Conservation (phyloP, 1,140 invertebrate genomes). For the Diachasma alloeum region DNA sequence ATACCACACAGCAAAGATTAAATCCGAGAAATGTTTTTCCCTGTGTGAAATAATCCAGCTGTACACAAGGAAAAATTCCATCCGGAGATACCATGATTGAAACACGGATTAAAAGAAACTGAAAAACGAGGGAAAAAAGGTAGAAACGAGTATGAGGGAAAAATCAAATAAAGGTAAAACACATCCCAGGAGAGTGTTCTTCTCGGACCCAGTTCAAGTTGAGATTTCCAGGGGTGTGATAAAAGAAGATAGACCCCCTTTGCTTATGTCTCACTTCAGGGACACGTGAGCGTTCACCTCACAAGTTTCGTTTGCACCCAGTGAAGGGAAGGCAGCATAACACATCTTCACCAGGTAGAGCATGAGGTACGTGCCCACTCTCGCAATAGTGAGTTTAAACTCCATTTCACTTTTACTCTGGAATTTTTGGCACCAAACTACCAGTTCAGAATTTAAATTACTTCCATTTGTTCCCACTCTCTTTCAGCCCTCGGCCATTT, state of each 20-base stretch:
- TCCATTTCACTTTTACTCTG: background rate
- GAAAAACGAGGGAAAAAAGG: background rate
- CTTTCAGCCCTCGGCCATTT: background rate
- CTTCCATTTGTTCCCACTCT: background rate
- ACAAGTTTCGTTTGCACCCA: background rate
- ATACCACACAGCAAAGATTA: background rate
- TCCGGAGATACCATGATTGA: background rate
- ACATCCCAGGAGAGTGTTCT: background rate
- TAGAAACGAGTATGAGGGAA: background rate
- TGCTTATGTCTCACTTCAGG: background rate
- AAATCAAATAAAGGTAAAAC: slow-evolving; percentile 5
- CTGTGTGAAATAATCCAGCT: background rate
- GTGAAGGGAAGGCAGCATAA: background rate
- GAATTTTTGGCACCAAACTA: background rate
- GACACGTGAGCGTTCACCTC: background rate
- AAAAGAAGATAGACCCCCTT: background rate
- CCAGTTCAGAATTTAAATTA: background rate
- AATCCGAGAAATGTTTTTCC: background rate
- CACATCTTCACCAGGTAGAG: background rate
- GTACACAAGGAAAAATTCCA: background rate
- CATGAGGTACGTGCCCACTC: background rate
- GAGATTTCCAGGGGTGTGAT: slow-evolving; percentile 6
- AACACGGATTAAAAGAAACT: background rate
- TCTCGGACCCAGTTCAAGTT: background rate
- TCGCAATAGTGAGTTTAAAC: background rate